Conservation (phyloP, 2,797 vertebrate species). For the Anabas testudineus region DNA sequence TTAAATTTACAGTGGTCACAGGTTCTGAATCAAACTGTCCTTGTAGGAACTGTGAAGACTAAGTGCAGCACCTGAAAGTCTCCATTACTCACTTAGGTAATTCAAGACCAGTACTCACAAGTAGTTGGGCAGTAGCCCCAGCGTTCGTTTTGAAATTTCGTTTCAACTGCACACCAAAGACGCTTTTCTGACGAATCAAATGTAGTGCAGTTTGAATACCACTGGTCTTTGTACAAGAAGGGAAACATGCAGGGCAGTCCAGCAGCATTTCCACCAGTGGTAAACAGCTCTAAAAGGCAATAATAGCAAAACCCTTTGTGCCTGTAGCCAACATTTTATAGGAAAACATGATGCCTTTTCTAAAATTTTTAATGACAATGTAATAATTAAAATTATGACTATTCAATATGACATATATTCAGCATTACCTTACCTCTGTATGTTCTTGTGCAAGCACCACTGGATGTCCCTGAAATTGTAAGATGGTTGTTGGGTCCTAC, state of each 20-base stretch:
- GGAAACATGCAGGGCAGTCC: slow-evolving; percentile 92
- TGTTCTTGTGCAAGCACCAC: slow-evolving; percentile 87
- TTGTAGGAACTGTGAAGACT: neutral
- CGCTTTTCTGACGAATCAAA: slow-evolving; percentile 66
- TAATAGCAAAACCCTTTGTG: neutral
- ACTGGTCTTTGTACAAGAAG: slow-evolving; percentile 86
- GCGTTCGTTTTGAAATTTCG: slow-evolving; percentile 79
- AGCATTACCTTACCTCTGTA: slow-evolving; percentile 87
- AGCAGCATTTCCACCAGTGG: slow-evolving; percentile 87
- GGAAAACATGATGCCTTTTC: neutral
- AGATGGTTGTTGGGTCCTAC: slow-evolving; percentile 86
- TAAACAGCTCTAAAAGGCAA: slow-evolving; percentile 83
- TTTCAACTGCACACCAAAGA: slow-evolving; percentile 89
- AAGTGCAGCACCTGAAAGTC: neutral
- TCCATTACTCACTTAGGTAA: neutral
- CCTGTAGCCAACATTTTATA: neutral
- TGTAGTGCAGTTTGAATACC: slow-evolving; percentile 88
- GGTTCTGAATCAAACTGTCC: too few species aligned
- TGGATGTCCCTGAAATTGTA: slow-evolving; percentile 86
- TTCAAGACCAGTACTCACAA: slow-evolving; percentile 80
- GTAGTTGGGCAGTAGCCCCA: slow-evolving; percentile 90
- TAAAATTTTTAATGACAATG: neutral
- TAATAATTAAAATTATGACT: neutral
- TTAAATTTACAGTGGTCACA: too few species aligned
- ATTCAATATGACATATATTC: neutral